Conservation (phyloP, 2,113 vertebrate genomes). For the Scortum barcoo region DNA sequence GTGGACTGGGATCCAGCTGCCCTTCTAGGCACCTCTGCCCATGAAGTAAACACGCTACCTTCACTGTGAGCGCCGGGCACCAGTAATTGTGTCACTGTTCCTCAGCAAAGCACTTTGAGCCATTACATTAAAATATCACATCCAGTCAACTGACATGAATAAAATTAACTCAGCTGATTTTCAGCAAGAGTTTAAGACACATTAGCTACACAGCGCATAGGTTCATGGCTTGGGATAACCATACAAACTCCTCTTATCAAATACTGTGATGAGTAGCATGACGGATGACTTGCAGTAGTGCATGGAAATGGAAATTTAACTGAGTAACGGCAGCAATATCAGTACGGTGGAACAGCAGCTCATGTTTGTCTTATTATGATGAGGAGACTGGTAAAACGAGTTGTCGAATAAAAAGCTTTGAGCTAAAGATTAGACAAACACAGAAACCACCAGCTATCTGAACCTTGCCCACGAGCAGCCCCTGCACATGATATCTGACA, state of each 20-base stretch:
- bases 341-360: neutral
- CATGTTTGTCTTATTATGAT: neutral
- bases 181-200: neutral
- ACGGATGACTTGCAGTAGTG: neutral
- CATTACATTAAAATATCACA: neutral
- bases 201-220: neutral
- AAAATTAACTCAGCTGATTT: too few species aligned
- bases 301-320: neutral
- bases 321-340: neutral
- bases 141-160: too few species aligned
- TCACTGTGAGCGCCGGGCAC: neutral
- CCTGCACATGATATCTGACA: neutral
- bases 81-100: neutral
- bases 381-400: neutral
- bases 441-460: neutral
- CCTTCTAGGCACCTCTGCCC: constrained; percentile 16
- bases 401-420: neutral
- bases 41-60: constrained; percentile 14
- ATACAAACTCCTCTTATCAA: neutral
- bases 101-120: neutral
- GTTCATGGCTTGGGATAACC: neutral
- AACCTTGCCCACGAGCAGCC: neutral
- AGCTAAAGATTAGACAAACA: neutral
- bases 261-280: neutral
- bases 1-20: constrained; percentile 32